phyloP scores from a whole-genome alignment of 2,113 vertebrate genomes.

The Euleptes europaea region DNA sequence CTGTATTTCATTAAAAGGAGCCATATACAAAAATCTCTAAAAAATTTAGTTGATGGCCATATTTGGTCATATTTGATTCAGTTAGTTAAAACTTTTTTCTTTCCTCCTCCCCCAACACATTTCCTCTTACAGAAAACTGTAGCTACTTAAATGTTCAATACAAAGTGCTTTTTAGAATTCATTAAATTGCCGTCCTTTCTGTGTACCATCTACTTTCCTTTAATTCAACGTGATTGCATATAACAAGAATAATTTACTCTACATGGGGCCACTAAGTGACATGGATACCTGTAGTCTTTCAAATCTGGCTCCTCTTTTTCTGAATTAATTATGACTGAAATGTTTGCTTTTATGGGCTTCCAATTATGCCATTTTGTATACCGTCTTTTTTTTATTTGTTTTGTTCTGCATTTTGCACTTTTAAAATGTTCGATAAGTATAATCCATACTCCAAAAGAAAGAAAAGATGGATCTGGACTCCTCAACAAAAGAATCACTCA shows the following conservation, averaged over 20 bases:
- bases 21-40: neutral
- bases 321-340: conserved; percentile 54
- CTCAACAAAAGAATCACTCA: conserved; percentile 38
- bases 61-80: conserved; percentile 9
- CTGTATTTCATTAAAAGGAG: conserved; percentile 16
- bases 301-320: conserved; percentile 42
- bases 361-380: conserved; percentile 33
- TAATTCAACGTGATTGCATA: conserved; percentile 22
- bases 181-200: neutral
- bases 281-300: conserved; percentile 31
- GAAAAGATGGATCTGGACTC: conserved; percentile 33
- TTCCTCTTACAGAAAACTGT: neutral
- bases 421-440: conserved; percentile 41
- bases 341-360: conserved; percentile 30
- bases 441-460: conserved; percentile 24
- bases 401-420: conserved; percentile 43
- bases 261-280: conserved; percentile 37
- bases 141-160: conserved; percentile 1
- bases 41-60: neutral
- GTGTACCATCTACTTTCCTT: conserved; percentile 6
- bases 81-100: neutral
- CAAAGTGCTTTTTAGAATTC: conserved; percentile 24
- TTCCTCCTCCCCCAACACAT: neutral
- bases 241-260: conserved; percentile 42
- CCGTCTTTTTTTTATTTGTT: conserved; percentile 17